phyloP scores from a whole-genome alignment of 2,797 vertebrate species.

The Crenuchus spilurus region DNA sequence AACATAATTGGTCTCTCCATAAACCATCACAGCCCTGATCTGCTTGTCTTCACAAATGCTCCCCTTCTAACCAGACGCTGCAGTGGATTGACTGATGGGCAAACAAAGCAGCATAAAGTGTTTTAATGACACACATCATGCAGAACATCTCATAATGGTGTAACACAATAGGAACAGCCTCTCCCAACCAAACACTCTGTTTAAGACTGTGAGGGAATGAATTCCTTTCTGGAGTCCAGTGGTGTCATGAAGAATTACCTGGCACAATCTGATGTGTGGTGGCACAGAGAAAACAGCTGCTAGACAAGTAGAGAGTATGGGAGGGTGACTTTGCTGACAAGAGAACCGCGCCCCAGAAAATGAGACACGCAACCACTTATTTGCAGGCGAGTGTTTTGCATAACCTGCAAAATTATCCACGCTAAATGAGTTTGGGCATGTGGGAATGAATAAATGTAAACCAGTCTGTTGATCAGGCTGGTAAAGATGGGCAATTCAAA shows the following conservation, averaged over 20 bases:
- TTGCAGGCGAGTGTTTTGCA: constrained; percentile 36
- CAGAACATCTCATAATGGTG: background rate
- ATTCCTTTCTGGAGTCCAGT: background rate
- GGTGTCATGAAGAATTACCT: background rate
- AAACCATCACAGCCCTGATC: background rate
- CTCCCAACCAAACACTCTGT: constrained; percentile 10
- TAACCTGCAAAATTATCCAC: constrained; percentile 29
- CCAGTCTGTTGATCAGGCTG: background rate
- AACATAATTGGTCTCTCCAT: too few species aligned
- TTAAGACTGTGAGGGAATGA: background rate
- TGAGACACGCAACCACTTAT: constrained; percentile 11
- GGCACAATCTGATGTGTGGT: background rate
- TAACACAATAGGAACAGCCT: background rate
- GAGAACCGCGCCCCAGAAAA: constrained; percentile 18
- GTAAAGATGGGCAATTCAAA: background rate
- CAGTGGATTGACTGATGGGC: constrained; percentile 2
- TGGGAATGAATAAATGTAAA: background rate
- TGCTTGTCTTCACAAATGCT: background rate
- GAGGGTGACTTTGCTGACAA: background rate
- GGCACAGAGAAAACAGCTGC: background rate
- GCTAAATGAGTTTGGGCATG: background rate
- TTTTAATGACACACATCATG: constrained; percentile 12
- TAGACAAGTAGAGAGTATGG: background rate
- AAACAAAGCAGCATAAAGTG: constrained; percentile 23
- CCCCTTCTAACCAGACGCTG: background rate